Percentiles rank a stretch among this genome's conserved stretches.
phyloP scores from a whole-genome alignment of 2,888 invertebrate species.

The Hylaea fasciaria region DNA sequence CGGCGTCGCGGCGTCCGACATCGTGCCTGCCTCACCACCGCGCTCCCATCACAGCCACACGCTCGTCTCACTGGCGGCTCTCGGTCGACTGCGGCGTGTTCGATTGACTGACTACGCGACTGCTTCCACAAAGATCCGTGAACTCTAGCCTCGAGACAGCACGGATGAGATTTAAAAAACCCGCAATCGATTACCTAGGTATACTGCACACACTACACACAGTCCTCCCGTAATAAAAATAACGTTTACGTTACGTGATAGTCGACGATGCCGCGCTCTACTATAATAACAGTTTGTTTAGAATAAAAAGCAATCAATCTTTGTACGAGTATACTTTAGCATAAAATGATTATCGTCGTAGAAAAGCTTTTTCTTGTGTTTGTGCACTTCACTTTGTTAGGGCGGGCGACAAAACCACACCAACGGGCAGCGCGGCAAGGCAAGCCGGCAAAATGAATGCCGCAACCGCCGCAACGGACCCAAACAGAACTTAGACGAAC shows the following conservation, averaged over 20 bases:
- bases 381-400: too few relatives aligned
- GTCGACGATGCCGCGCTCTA: not conserved
- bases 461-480: too few relatives aligned
- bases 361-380: too few relatives aligned
- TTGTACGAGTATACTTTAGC: too few relatives aligned
- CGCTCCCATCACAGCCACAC: constrained; percentile 10
- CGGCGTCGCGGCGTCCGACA: constrained; percentile 89
- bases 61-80: not conserved
- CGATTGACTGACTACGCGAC: not conserved
- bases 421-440: too few relatives aligned
- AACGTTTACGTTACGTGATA: constrained; percentile 42
- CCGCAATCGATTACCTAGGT: constrained; percentile 6
- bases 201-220: too few relatives aligned
- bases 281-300: too few relatives aligned
- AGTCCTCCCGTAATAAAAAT: constrained; percentile 50
- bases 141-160: not conserved
- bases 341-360: too few relatives aligned
- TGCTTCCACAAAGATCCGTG: not conserved
- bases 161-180: constrained; percentile 1
- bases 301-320: too few relatives aligned
- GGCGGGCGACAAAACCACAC: too few relatives aligned
- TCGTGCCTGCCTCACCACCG: constrained; percentile 44
- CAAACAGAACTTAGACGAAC: too few relatives aligned
- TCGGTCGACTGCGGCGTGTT: not conserved
- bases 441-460: too few relatives aligned